Conservation (phyloP, 2,113 vertebrate genomes). For the Cariama cristata region DNA sequence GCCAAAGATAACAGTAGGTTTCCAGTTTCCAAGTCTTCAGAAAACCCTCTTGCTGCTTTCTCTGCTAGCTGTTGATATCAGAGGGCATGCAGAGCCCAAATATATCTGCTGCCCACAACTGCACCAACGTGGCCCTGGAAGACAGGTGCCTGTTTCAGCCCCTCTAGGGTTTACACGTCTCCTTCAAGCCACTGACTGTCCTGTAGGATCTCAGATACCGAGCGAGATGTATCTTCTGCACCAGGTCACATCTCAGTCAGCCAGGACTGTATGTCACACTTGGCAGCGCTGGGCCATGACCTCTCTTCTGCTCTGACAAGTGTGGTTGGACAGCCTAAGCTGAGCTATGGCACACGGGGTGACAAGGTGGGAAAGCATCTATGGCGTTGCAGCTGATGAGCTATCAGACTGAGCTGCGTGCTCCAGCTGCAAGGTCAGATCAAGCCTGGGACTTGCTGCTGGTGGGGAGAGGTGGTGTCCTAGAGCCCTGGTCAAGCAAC, state of each 20-base stretch:
- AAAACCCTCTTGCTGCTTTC: neutral
- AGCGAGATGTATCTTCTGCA: neutral
- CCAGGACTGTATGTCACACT: neutral
- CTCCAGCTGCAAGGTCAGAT: neutral
- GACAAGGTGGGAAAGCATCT: neutral
- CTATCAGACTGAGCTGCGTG: neutral
- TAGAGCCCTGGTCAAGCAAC: neutral
- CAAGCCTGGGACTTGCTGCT: neutral
- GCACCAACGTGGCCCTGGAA: accelerated
- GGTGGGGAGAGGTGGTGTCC: neutral
- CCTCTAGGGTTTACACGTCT: neutral
- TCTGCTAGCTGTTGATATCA: neutral
- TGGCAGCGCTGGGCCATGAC: neutral
- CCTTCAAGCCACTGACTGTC: neutral
- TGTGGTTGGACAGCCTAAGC: neutral
- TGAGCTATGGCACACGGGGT: neutral
- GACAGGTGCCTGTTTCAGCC: neutral
- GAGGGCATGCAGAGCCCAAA: neutral
- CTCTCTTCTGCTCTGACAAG: neutral
- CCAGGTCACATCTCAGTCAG: neutral
- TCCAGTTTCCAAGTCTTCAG: neutral
- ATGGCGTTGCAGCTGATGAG: neutral
- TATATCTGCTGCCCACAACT: neutral
- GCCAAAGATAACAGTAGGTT: neutral
- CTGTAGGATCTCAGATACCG: neutral